Evolutionary conservation across 2,797 vertebrate genomes (phyloP), one percentile per base, ranked within the genome.

Genomic region (Sebastes oblongus): DNA sequence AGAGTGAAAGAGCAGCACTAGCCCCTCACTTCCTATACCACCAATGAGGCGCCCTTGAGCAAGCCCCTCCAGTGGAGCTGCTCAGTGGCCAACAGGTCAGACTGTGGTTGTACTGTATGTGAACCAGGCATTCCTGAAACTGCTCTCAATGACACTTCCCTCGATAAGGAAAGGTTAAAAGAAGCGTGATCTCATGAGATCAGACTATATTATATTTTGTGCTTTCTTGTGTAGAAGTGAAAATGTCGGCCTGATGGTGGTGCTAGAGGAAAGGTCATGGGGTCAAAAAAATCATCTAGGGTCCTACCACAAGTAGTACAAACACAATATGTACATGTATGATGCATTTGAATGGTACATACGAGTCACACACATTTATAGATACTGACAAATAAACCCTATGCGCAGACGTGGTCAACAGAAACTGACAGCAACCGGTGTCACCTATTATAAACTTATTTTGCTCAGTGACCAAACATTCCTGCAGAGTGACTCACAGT

Each of bases 391-490:
- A 60, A 78, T n/a, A 24, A 20, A 62, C 36, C 42, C 32, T 20
- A 46, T 46, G 27, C 25, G 5, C 62, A 80, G 24, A 80, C n/a
- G 5, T 70, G 77, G 66, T 81, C 46, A 60, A 65, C 60, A 76
- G 61, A 90, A 78, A 80, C 67, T 46, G 62, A 74, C 84, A 81
- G 66, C 66, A 16, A 29, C 77, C 25, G 8, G 13, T 82, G 77
- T 72, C 68, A 88, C 66, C 84, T 78, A 74, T 84, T 83, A 36
- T 72, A 81, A 68, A 75, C 55, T 11, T 56, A 55, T 75, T 86
- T 83, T 85, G 78, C 61, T 87, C 76, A 60, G 81, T 75, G 78
- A 86, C 80, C 78, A 89, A 56, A 80, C 88, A 80, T 88, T 86
- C 81, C 75, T 81, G 82, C 42, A 11, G 25, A 24, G 65, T 90